Evolutionary conservation across 2,888 invertebrate genomes (phyloP).

Genomic region (Coenonympha arcania): DNA sequence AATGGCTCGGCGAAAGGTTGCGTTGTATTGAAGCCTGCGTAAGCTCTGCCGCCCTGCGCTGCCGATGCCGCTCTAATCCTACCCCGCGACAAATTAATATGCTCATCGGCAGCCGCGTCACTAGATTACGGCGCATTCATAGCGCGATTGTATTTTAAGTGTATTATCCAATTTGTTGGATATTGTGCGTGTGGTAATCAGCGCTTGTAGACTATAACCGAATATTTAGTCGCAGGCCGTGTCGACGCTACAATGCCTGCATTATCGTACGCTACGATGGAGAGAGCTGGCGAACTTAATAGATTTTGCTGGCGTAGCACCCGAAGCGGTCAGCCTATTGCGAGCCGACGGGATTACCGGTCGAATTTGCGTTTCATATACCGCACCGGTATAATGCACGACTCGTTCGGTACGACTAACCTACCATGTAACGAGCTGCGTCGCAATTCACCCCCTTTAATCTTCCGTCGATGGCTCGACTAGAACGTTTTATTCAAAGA

Average conservation of each 20-base stretch:
- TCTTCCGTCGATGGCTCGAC: slow-evolving; percentile 16
- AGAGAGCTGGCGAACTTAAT: slow-evolving; percentile 68
- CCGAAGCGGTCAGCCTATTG: slow-evolving; percentile 59
- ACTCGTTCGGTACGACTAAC: slow-evolving; percentile 33
- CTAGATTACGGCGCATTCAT: slow-evolving; percentile 71
- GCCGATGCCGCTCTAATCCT: slow-evolving; percentile 56
- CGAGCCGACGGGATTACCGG: slow-evolving; percentile 66
- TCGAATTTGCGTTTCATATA: slow-evolving; percentile 56
- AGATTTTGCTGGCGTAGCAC: slow-evolving; percentile 64
- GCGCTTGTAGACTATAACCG: slow-evolving; percentile 55
- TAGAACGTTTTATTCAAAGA: slow-evolving; percentile 12
- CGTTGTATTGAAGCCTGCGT: slow-evolving; percentile 38
- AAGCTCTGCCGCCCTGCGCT: slow-evolving; percentile 35
- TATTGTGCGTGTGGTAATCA: slow-evolving; percentile 74
- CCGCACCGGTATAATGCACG: slow-evolving; percentile 44
- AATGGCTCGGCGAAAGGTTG: neutral
- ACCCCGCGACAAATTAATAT: slow-evolving; percentile 71
- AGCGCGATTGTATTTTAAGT: slow-evolving; percentile 77
- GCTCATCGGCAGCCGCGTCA: slow-evolving; percentile 71
- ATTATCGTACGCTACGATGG: slow-evolving; percentile 59
- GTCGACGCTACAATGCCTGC: slow-evolving; percentile 52
- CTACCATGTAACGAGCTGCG: slow-evolving; percentile 18
- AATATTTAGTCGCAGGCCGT: slow-evolving; percentile 53
- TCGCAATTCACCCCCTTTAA: slow-evolving; percentile 18
- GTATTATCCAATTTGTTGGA: slow-evolving; percentile 78